Evolutionary conservation across 2,113 vertebrate genomes (phyloP).

Genomic region (Excalfactoria chinensis): DNA sequence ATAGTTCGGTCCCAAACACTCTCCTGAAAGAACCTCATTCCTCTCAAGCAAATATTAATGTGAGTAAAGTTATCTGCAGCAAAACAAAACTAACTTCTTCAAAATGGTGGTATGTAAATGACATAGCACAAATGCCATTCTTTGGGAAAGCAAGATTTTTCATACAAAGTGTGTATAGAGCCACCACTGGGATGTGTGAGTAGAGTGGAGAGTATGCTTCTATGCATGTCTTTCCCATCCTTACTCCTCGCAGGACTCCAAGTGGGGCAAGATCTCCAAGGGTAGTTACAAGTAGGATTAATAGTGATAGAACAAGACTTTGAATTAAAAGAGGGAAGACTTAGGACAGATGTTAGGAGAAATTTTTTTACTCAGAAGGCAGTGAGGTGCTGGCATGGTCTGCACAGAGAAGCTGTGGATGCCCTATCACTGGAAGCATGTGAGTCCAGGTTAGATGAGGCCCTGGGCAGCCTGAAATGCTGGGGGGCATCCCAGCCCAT

Average conservation of each 20-base stretch:
- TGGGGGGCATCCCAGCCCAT: too few relatives aligned
- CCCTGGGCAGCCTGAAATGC: too few relatives aligned
- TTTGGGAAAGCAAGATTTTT: background rate
- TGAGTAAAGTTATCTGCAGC: background rate
- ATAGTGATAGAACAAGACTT: too few relatives aligned
- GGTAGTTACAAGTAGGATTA: too few relatives aligned
- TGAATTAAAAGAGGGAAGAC: too few relatives aligned
- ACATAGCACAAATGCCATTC: background rate
- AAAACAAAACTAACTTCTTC: background rate
- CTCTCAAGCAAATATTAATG: background rate
- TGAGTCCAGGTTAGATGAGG: too few relatives aligned
- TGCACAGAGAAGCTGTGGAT: too few relatives aligned
- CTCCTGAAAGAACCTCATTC: background rate
- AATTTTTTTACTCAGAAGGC: too few relatives aligned
- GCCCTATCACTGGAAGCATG: too few relatives aligned
- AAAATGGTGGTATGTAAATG: background rate
- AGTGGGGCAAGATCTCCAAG: background rate
- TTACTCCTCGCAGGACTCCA: fast-evolving
- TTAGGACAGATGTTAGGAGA: too few relatives aligned
- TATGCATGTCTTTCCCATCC: background rate
- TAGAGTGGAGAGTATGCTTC: background rate
- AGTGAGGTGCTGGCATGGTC: too few relatives aligned
- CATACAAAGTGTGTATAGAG: background rate
- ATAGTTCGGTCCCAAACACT: background rate
- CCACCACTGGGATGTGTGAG: background rate